Evolutionary conservation across 2,113 vertebrate species (phyloP), one percentile per base, ranked within the genome.

Genomic region (Caranx melampygus): DNA sequence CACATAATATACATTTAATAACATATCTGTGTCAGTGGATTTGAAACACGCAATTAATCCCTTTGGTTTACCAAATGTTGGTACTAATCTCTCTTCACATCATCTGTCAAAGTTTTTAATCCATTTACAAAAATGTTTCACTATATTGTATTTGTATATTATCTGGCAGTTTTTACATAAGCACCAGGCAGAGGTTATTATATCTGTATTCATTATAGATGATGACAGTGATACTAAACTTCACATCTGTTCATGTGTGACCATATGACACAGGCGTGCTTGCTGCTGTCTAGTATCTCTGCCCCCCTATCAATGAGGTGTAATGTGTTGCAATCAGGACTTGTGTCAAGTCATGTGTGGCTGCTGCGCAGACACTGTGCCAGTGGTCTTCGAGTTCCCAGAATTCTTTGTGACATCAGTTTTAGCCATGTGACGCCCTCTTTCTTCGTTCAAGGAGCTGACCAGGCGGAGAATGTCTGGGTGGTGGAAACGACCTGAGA

Each of bases 391-490:
- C 0, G 70, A 58, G 47, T 21, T 52, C 35, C 45, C 76, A 59
- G 83, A 62, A 3, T 9, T 4, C 11, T 34, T 76, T 75, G 68
- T 26, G 26, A 63, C 64, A 1, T 84, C 73, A 0, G 4, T 34
- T 10, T 79, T 77, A 16, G 82, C 78, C 85, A 94, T 91, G 79
- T 84, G 94, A 61, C 76, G 60, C 1, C 93, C 92, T 90, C 98
- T 95, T 85, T 97, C 95, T 68, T 92, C 81, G 37, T 97, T 96
- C 65, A 99, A 92, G 86, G 95, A 94, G 79, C 94, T 92, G 62
- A 98, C 92, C 55, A 99, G 93, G 82, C 95, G 94, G 44, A 98
- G 83, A 79, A 98, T 94, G 79, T 97, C 97, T n/a, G 97, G 97
- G 68, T 99, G 98, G 68, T 91, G 94, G 91, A 99, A 99, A 84